These are phyloP conservation scores for Pogonocichla stellata DNA, from an alignment of 2,113 vertebrate genomes.

Conservation along the genomic window DNA sequence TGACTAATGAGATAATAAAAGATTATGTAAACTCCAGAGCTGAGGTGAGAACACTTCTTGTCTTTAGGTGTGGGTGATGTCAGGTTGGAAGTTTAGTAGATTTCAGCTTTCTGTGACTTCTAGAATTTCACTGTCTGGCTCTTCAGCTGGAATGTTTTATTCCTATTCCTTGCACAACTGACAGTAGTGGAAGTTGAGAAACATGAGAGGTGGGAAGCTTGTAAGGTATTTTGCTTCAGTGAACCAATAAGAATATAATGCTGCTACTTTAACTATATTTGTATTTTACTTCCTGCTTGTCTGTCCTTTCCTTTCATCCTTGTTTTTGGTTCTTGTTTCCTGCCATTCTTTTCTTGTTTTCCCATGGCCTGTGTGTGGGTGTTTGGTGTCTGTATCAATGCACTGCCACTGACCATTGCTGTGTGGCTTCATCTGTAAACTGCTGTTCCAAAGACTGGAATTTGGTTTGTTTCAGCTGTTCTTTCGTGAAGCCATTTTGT, in stretches of 20 bases:
- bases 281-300: not conserved
- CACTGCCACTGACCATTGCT: not conserved
- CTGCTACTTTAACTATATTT: not conserved
- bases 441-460: not conserved
- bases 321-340: not conserved
- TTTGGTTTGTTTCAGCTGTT: not conserved
- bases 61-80: not conserved
- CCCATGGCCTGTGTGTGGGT: not conserved
- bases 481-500: not conserved
- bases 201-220: not conserved
- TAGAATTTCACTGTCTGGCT: slow-evolving; percentile 25
- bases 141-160: slow-evolving; percentile 22
- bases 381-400: not conserved
- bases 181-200: slow-evolving; percentile 7
- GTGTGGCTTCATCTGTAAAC: not conserved
- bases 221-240: not conserved
- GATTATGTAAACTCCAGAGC: not conserved
- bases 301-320: not conserved
- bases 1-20: not conserved
- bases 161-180: slow-evolving; percentile 13
- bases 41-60: not conserved
- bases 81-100: not conserved
- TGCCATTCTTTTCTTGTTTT: not conserved
- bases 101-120: slow-evolving; percentile 13
- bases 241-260: not conserved